Evolutionary conservation across 2,888 invertebrate species (phyloP), one percentile per base, ranked within the genome.

Genomic region (Diadegma fenestrale): DNA sequence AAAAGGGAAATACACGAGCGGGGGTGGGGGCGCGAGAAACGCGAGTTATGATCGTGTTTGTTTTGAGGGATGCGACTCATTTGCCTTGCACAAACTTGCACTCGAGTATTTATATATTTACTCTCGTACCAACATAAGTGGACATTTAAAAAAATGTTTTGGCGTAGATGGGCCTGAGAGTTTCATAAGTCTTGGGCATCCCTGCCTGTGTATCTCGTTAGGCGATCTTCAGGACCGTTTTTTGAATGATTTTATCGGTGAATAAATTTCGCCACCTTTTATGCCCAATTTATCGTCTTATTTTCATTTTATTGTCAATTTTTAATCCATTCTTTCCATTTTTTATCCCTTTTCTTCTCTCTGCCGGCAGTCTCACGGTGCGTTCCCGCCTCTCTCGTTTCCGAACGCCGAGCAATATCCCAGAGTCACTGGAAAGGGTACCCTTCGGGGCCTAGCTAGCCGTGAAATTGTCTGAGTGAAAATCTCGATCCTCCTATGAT

Each of bases 1-100:
- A 64, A 64, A 12, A 58, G 71, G 45, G 58, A 71, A 41, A 85
- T 71, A n/a, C 48, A 12, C 19, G 22, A 8, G 43, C 41, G 72
- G 63, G 84, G 63, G 73, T 69, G 68, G 69, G 78, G 77, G 51
- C 51, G n/a, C 61, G 41, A 30, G 26, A 72, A 48, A 54, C 63
- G 48, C 64, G 86, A 88, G 80, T 88, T 87, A 88, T 86, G 82
- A 72, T 71, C 88, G 82, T 86, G 86, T 88, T 88, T 88, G 87
- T 87, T 87, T 88, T 88, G 87, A 88, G 85, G 84, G 87, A 88
- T 88, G 88, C 87, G 85, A 85, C 88, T 88, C 86, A 88, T 88
- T 87, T 88, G 88, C 87, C 82, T 87, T 79, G 82, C 81, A 63
- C 80, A 69, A 26, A 58, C 41, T 54, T 37, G n/a, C 8, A 33